Evolutionary conservation across 2,113 vertebrate genomes (phyloP), one percentile per base, ranked within the genome.

Genomic region (Cervus canadensis): DNA sequence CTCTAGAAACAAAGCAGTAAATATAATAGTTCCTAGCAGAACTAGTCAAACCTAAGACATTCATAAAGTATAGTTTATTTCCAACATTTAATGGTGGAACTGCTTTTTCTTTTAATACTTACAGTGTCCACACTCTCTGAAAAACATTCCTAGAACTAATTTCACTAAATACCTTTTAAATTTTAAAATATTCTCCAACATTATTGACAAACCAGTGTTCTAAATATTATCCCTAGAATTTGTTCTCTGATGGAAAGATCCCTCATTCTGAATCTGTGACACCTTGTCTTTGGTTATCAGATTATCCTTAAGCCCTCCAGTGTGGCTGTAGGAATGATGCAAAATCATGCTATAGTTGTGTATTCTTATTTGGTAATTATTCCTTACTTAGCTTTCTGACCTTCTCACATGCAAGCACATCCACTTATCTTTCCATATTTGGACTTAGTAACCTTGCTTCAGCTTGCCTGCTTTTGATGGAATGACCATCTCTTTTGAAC

Each of bases 101-200:
- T 43, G 71, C 36, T 25, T 23, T 13, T 26, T 82, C 50, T 85
- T 59, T 56, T 3, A 45, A 15, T 52, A 81, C 10, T 84, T 89
- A 81, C 7, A 48, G 17, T 93, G 8, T 17, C 11, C 16, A 84
- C 3, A 74, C 5, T 83, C 59, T 96, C 43, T 50, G n/a, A 91
- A 43, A 76, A 86, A 45, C 0, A 14, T 74, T 2, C 1, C 13
- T 57, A 64, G 57, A 86, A 33, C 5, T 64, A 78, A 82, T 78
- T 89, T 95, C 16, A 84, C 17, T 71, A 33, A 94, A 86, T 40
- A 48, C 7, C 62, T 59, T 57, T 90, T 25, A 7, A 92, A 79
- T 64, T 96, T 92, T 92, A 64, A 96, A 95, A 95, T 84, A 64
- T 59, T 10, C 4, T 97, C 11, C 48, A n/a, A 5, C 62, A 71